Conservation (phyloP, 2,888 invertebrate genomes). For the Willowsia nigromaculata region DNA sequence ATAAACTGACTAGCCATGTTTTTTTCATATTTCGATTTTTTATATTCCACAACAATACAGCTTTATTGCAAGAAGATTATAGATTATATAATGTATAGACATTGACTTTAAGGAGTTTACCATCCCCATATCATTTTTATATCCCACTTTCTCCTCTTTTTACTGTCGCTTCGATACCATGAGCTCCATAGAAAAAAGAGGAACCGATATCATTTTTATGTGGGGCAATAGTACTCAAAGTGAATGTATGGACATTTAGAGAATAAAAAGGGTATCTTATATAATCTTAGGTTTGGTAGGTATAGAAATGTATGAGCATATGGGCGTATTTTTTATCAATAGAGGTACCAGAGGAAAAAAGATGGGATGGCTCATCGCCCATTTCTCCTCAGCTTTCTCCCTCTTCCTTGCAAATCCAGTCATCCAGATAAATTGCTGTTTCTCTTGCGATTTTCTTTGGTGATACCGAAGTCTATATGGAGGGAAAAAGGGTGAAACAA, state of each 20-base stretch:
- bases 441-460: neutral
- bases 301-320: neutral
- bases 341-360: neutral
- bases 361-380: conserved; percentile 8
- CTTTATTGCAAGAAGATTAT: no score
- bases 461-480: no score
- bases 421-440: conserved; percentile 56
- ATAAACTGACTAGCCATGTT: no score
- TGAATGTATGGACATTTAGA: neutral
- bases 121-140: no score
- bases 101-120: no score
- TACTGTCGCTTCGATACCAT: neutral
- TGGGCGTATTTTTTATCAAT: neutral
- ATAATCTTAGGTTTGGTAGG: neutral
- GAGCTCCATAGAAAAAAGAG: neutral
- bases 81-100: no score
- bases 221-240: neutral
- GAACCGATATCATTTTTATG: neutral
- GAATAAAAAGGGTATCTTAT: neutral
- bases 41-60: no score
- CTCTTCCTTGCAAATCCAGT: conserved; percentile 22
- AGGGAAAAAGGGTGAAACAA: conserved; percentile 3
- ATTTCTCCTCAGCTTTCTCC: conserved; percentile 32
- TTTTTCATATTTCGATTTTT: no score
- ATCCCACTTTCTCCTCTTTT: neutral